Base-by-base conservation (phyloP, 2,113 vertebrate genomes). In the Anhinga rufa region DNA sequence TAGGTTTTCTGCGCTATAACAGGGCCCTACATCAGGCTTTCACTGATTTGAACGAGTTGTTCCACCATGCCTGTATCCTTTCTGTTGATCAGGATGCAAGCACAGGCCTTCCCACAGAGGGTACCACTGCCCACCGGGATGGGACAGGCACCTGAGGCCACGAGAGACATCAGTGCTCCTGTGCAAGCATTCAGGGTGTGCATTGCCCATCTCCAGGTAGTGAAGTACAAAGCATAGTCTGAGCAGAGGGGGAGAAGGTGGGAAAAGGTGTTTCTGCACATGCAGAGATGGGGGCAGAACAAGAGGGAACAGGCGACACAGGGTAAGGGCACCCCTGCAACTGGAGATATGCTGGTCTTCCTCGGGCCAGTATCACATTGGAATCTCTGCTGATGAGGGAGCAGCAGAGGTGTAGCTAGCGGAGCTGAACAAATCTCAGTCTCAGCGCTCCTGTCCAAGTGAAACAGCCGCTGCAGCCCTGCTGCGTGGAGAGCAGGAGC, bases 21-120 rank as follows among this genome's bases (percentile, higher is more conserved):
- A 34, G 17, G 68, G 20, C 60, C 46, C 46, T 21, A 17, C 29
- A 17, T 24, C 26, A 49, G 62, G n/a, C 26, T 62, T 49, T 55
- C 22, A 32, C 15, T 1, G 4, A 10, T 48, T 55, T 42, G 14
- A 34, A 54, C 0, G 1, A n/a, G 24, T 20, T 16, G 9, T 44
- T 62, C 46, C 54, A 49, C 48, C 31, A 7, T 0, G 1, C 12
- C 38, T 4, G 2, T 18, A 9, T 7, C 66, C 51, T 60, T 60
- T 34, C 34, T 14, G 11, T 7, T 5, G 38, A 9, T 21, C 25
- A 8, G 14, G 40, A 28, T 46, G 60, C 18, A 17, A 58, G 57
- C 38, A 42, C 9, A 40, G 24, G 10, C 18, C 12, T 38, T 51
- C 24, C 42, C 11, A 5, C 7, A 21, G 65, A 28, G 78, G 52